These are phyloP conservation scores for Lanistes nyassanus DNA, from an alignment of 1,140 invertebrate species.

Conservation along the genomic window DNA sequence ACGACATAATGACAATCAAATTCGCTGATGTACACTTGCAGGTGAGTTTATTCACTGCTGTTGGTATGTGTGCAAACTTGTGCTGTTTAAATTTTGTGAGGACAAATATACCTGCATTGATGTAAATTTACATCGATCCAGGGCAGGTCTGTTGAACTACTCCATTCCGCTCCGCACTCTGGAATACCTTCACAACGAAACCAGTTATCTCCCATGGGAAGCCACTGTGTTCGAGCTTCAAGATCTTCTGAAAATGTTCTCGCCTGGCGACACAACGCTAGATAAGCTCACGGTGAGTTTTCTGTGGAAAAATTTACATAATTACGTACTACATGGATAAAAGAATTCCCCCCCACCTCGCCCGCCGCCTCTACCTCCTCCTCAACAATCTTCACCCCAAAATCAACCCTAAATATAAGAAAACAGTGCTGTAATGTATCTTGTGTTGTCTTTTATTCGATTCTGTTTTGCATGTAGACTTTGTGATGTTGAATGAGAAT, in stretches of 20 bases:
- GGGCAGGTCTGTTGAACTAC: slow-evolving; percentile 78
- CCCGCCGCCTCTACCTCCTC: no score
- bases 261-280: background rate
- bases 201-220: slow-evolving; percentile 72
- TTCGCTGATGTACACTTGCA: background rate
- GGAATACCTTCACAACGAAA: slow-evolving; percentile 78
- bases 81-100: background rate
- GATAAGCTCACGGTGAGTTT: slow-evolving; percentile 4
- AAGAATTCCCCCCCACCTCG: no score
- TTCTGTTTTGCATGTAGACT: no score
- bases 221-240: slow-evolving; percentile 74
- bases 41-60: background rate
- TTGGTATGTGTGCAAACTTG: background rate
- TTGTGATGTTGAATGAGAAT: no score
- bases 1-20: background rate
- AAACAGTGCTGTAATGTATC: no score
- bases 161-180: slow-evolving; percentile 77
- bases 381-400: no score
- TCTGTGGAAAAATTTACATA: no score
- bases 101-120: background rate
- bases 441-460: no score
- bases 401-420: no score
- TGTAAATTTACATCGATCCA: slow-evolving; percentile 43
- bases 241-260: slow-evolving; percentile 75
- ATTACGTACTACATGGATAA: no score